A percentile compares a stretch with the other conserved stretches of the same genome.
phyloP scores from a whole-genome alignment of 1,140 invertebrate genomes.

The Tetranychus cinnabarinus region DNA sequence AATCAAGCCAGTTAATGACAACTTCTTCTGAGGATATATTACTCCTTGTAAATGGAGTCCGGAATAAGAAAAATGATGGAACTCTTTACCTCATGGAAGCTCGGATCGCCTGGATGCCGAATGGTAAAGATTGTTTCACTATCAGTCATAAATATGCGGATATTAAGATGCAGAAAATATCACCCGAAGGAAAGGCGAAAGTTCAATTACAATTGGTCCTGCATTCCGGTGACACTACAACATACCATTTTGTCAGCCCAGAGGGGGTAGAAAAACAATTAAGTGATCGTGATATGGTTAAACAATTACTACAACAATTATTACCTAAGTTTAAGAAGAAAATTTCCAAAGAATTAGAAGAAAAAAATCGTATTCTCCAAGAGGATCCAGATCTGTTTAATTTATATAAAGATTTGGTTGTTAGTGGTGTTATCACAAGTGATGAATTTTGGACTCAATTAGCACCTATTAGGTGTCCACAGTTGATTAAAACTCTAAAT shows the following conservation, averaged over 20 bases:
- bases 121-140: conserved; percentile 61
- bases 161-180: conserved; percentile 95
- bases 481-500: not conserved
- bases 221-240: conserved; percentile 74
- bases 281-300: conserved; percentile 73
- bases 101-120: conserved; percentile 80
- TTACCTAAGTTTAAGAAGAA: conserved; percentile 85
- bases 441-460: conserved; percentile 74
- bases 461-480: not conserved
- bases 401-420: conserved; percentile 56
- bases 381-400: conserved; percentile 29
- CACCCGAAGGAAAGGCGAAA: conserved; percentile 89
- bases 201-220: conserved; percentile 94
- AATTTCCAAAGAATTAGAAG: conserved; percentile 56
- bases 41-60: conserved; percentile 66
- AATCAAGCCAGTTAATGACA: conserved; percentile 1
- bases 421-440: conserved; percentile 68
- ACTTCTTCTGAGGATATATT: conserved; percentile 54
- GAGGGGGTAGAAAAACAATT: conserved; percentile 52
- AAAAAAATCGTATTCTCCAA: conserved; percentile 29
- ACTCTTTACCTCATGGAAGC: conserved; percentile 86
- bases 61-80: conserved; percentile 87
- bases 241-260: conserved; percentile 91
- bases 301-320: conserved; percentile 67
- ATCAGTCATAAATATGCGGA: conserved; percentile 82